Percentiles rank a stretch among this genome's conserved stretches.
phyloP scores from a whole-genome alignment of 2,888 invertebrate genomes.

The Athrips mouffetella region DNA sequence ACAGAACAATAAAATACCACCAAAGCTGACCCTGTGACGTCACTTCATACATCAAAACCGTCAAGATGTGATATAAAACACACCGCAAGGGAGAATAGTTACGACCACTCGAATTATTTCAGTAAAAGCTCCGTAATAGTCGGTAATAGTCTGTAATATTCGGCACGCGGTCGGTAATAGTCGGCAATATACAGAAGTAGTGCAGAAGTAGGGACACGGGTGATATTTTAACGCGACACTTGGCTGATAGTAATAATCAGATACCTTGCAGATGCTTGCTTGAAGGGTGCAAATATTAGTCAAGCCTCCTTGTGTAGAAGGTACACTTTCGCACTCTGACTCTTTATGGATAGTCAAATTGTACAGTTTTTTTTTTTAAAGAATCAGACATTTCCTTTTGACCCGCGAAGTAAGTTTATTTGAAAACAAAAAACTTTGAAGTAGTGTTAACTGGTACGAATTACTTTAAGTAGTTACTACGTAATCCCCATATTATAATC shows the following conservation, averaged over 20 bases:
- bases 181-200: conserved; percentile 52
- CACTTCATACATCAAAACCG: conserved; percentile 15
- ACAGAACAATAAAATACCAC: background rate
- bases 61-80: conserved; percentile 23
- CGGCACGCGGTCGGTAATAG: conserved; percentile 48
- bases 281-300: conserved; percentile 43
- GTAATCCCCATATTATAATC: too few relatives aligned
- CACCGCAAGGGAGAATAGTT: conserved; percentile 22
- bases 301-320: too few relatives aligned
- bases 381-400: too few relatives aligned
- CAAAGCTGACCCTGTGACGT: background rate
- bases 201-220: too few relatives aligned
- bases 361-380: too few relatives aligned
- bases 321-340: too few relatives aligned
- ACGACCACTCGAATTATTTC: conserved; percentile 34
- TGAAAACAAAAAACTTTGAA: too few relatives aligned
- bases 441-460: too few relatives aligned
- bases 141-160: conserved; percentile 54
- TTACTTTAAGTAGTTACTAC: too few relatives aligned
- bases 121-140: conserved; percentile 49
- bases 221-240: conserved; percentile 68
- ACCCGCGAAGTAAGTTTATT: too few relatives aligned
- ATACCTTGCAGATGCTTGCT: conserved; percentile 64
- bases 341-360: too few relatives aligned
- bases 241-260: conserved; percentile 59